Evolutionary conservation across 2,113 vertebrate species (phyloP).

Genomic region (Pelvicachromis taeniatus): DNA sequence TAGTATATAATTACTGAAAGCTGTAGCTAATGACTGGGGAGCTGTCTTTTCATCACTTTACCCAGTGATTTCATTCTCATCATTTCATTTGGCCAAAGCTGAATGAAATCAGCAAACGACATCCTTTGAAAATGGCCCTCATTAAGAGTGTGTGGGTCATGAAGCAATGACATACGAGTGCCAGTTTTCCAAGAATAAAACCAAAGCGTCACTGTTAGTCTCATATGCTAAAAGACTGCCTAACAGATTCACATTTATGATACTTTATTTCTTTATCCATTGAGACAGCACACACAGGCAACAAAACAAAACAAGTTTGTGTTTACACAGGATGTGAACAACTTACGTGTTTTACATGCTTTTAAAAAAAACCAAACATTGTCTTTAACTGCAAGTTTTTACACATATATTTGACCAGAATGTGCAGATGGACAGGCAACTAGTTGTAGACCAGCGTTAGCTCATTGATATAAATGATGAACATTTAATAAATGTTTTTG

Average conservation of each 20-base stretch:
- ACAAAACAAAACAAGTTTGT: background rate
- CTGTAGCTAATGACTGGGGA: background rate
- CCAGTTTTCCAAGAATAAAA: background rate
- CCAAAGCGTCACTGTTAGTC: background rate
- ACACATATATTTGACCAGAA: background rate
- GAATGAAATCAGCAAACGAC: background rate
- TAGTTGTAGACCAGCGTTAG: background rate
- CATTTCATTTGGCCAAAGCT: background rate
- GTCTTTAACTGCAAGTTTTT: background rate
- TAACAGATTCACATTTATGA: background rate
- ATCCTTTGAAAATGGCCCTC: background rate
- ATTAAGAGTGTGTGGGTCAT: constrained; percentile 7
- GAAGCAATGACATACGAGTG: background rate
- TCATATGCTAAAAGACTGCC: background rate
- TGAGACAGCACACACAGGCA: background rate
- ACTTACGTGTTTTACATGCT: background rate
- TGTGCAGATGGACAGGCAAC: background rate
- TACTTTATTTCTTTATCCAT: background rate
- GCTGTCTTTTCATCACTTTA: background rate
- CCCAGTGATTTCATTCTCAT: background rate
- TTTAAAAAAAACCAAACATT: too few species aligned
- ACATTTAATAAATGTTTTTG: background rate
- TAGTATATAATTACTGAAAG: background rate
- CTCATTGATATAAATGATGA: background rate
- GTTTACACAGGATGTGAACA: background rate